Conservation (phyloP, 64 coral and sea anemone genomes). For the Hydrozoanthus tunicans region DNA sequence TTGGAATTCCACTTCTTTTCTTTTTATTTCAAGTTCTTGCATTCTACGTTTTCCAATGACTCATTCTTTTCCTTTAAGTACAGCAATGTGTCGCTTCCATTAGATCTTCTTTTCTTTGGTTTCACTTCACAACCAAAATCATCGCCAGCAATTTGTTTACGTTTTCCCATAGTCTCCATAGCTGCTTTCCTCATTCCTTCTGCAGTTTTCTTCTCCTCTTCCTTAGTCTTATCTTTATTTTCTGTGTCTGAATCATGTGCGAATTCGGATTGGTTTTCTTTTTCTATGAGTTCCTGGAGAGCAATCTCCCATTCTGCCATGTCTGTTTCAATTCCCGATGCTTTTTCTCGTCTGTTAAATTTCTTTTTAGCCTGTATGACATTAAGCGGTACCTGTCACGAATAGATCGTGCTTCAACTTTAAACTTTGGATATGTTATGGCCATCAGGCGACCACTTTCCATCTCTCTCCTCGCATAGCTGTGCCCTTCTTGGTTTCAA, state of each 20-base stretch:
- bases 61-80: conserved; percentile 46
- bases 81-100: conserved; percentile 34
- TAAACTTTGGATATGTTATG: neutral
- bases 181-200: conserved; percentile 43
- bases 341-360: neutral
- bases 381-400: too few species aligned
- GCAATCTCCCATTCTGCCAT: conserved; percentile 52
- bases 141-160: too few species aligned
- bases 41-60: conserved; percentile 20
- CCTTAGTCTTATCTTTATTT: conserved; percentile 20
- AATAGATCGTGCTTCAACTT: too few species aligned
- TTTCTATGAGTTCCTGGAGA: conserved; percentile 55
- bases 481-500: neutral
- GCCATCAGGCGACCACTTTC: neutral
- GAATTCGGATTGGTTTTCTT: conserved; percentile 29
- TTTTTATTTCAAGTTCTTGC: conserved; percentile 54
- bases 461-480: conserved; percentile 39
- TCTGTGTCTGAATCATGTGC: conserved; percentile 34
- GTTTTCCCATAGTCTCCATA: conserved; percentile 54
- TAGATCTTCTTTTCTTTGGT: conserved; percentile 17
- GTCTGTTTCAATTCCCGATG: conserved; percentile 57
- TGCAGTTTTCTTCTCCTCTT: conserved; percentile 29
- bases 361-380: too few species aligned
- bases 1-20: too few species aligned
- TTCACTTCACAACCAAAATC: too few species aligned